A percentile compares a stretch with the other conserved stretches of the same genome.
Evolutionary conservation across 2,113 vertebrate species (phyloP).

Genomic region (Pyrgilauda ruficollis): DNA sequence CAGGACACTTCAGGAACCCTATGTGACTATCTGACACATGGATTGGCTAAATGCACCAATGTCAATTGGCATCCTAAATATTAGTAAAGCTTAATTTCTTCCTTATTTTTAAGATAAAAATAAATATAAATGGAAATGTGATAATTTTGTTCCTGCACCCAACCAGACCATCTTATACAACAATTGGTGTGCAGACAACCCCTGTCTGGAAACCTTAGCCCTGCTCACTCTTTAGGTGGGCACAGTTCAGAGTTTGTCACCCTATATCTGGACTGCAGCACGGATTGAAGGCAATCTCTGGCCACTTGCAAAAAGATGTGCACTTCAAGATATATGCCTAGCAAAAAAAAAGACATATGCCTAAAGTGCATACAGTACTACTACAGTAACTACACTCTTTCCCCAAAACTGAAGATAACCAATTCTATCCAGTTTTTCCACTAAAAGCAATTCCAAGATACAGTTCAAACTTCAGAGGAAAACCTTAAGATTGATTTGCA

Average conservation of each 20-base stretch:
- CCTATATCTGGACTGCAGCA: not conserved
- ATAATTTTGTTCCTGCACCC: not conserved
- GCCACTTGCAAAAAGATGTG: not conserved
- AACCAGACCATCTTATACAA: accelerated
- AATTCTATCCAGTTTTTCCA: not conserved
- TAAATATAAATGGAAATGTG: not conserved
- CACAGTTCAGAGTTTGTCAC: not conserved
- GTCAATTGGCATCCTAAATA: not conserved
- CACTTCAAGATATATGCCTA: not conserved
- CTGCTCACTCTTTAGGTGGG: not conserved
- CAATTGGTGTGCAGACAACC: too few relatives aligned
- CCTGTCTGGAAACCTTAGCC: not conserved
- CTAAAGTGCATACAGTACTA: not conserved
- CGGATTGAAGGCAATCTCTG: not conserved
- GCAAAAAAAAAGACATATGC: not conserved
- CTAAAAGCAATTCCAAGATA: not conserved
- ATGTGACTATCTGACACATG: not conserved
- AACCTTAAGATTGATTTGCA: not conserved
- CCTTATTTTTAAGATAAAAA: not conserved
- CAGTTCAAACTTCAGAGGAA: not conserved
- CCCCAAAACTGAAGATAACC: not conserved
- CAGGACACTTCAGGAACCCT: not conserved
- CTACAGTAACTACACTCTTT: not conserved
- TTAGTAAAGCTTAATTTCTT: not conserved
- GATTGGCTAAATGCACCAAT: not conserved